These are phyloP conservation scores for Drosophila engyochracea DNA, from an alignment of 2,888 invertebrate species.

Conservation along the genomic window DNA sequence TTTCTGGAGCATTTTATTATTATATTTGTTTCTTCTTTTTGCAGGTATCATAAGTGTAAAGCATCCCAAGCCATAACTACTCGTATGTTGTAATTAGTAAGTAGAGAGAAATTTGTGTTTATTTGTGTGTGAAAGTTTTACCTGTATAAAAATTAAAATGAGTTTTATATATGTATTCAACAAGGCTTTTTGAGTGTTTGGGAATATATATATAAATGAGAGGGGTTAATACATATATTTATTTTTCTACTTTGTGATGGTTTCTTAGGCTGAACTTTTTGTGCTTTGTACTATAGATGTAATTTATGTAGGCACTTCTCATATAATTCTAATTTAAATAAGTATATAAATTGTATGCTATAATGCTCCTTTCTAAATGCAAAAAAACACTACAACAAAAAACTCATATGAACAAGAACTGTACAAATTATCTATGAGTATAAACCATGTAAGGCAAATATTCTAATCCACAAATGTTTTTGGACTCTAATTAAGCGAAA, in stretches of 20 bases:
- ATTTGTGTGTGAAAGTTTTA: constrained; percentile 18
- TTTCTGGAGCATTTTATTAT: constrained; percentile 1
- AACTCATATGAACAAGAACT: constrained; percentile 53
- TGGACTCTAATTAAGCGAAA: constrained; percentile 50
- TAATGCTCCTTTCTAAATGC: constrained; percentile 22
- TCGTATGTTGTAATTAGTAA: constrained; percentile 43
- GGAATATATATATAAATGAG: constrained; percentile 31
- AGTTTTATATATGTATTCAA: constrained; percentile 30
- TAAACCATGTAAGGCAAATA: constrained; percentile 72
- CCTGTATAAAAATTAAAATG: constrained; percentile 35
- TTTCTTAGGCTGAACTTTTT: constrained; percentile 80
- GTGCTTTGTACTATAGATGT: constrained; percentile 70
- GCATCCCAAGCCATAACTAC: constrained; percentile 36
- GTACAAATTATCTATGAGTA: constrained; percentile 64
- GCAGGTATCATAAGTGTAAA: constrained; percentile 20
- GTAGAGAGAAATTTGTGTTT: constrained; percentile 16
- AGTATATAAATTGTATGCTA: constrained; percentile 12
- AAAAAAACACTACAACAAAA: background rate
- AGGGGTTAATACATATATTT: constrained; percentile 63
- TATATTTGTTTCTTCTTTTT: constrained; percentile 11
- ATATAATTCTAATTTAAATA: constrained; percentile 36
- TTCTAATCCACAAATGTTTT: constrained; percentile 64
- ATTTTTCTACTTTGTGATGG: constrained; percentile 82
- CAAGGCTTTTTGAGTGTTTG: constrained; percentile 28
- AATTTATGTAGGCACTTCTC: constrained; percentile 65